A percentile compares a stretch with the other conserved stretches of the same genome.
Conservation (phyloP, 2,888 invertebrate genomes). For the Deroplatys truncata region DNA sequence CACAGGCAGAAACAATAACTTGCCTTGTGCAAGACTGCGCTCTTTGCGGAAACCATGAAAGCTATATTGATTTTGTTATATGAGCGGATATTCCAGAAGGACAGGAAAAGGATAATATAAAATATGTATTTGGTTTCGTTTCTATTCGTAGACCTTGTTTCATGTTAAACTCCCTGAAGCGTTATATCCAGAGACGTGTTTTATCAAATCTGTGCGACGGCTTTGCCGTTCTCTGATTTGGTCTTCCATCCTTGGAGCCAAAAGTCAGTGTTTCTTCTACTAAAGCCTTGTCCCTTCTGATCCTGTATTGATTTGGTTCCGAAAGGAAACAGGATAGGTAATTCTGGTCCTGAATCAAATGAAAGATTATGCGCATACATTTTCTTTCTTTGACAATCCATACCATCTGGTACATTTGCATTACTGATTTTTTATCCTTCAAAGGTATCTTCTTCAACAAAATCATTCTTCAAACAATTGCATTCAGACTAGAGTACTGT, state of each 20-base stretch:
- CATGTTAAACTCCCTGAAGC: not conserved
- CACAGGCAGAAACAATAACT: not conserved
- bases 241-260: not conserved
- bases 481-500: too few relatives aligned
- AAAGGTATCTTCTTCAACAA: not conserved
- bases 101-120: not conserved
- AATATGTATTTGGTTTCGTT: not conserved
- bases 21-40: too few relatives aligned
- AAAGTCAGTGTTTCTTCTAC: not conserved
- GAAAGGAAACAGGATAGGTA: not conserved
- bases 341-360: not conserved
- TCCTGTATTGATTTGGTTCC: not conserved
- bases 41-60: too few relatives aligned
- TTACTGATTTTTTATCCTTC: not conserved
- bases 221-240: not conserved
- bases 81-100: not conserved
- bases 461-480: not conserved
- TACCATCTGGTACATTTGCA: not conserved
- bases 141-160: not conserved
- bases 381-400: not conserved
- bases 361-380: not conserved
- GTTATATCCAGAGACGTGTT: not conserved
- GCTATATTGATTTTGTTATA: not conserved
- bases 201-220: not conserved
- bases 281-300: not conserved